Percentiles rank a stretch among this genome's conserved stretches.
Evolutionary conservation across 2,888 invertebrate genomes (phyloP).

Genomic region (Patella caerulea): DNA sequence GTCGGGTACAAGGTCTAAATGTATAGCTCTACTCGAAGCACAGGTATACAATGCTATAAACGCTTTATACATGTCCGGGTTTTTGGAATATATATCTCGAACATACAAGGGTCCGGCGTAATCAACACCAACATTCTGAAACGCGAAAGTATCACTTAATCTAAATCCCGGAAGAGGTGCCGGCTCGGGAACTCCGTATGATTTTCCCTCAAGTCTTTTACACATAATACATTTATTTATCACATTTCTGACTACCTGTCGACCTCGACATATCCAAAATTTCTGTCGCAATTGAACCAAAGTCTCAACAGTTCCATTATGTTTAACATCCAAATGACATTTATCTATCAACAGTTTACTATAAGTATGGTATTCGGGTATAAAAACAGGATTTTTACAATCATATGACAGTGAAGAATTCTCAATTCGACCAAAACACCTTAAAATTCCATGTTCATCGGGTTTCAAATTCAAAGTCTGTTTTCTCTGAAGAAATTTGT

Average conservation of each 20-base stretch:
- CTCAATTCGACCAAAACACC: background rate
- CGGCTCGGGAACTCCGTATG: background rate
- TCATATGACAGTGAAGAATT: background rate
- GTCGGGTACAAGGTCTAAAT: background rate
- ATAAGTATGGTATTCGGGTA: background rate
- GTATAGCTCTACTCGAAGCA: conserved; percentile 4
- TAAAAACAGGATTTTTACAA: background rate
- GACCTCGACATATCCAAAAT: background rate
- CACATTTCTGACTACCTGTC: background rate
- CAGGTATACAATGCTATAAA: conserved; percentile 3
- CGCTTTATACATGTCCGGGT: background rate
- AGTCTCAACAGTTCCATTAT: background rate
- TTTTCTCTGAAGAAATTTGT: background rate
- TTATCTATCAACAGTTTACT: background rate
- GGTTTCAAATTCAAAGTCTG: background rate
- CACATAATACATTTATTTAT: background rate
- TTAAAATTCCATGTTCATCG: background rate
- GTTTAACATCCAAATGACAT: background rate
- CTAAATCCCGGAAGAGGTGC: background rate
- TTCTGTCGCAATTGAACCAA: background rate
- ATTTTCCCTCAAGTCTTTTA: background rate
- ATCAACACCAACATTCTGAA: conserved; percentile 1
- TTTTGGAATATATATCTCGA: background rate
- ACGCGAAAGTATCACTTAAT: background rate
- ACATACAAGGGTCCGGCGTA: background rate